Evolutionary conservation across 2,113 vertebrate species (phyloP), one percentile per base, ranked within the genome.

Genomic region (Eonycteris spelaea): DNA sequence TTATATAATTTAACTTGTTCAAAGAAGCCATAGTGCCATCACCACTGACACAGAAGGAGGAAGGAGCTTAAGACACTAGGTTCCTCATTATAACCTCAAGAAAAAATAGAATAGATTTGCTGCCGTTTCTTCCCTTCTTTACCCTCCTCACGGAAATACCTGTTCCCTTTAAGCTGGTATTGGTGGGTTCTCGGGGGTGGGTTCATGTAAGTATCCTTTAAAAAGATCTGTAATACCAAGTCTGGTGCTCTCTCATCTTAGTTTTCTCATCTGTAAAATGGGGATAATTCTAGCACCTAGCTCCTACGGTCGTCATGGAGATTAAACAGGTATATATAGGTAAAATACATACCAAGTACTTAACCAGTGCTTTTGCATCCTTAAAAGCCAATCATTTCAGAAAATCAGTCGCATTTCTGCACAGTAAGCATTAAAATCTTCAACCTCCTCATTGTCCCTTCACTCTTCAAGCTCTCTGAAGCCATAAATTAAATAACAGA

Each of bases 321-420:
- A 91, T 77, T 70, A 78, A 71, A 67, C 33, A 40, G 67, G 57
- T 82, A 91, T 53, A 92, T 61, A 91, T 8, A 78, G 89, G 16
- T 45, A 68, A 95, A 91, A 91, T 61, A 91, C 12, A 59, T 19
- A 71, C 28, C 22, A 75, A 91, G 7, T 43, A 55, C 26, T 89
- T 86, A 92, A 53, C 43, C n/a, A 80, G 57, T 19, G 57, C 3
- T 51, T 40, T 12, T 57, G 40, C 35, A 55, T 55, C 57, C 59
- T 88, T 94, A 67, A 86, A 88, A 77, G 61, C 28, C 57, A 53
- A n/a, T 65, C 68, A 95, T 48, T 94, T 93, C 71, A 73, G 61
- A 57, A 84, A 90, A 95, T 35, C 22, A 73, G 43, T 59, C 45
- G 33, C 45, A 70, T 84, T 93, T 71, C 90, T 78, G 51, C 38